Base-by-base conservation (phyloP, 2,888 invertebrate genomes). In the Drosophila kuntzei region DNA sequence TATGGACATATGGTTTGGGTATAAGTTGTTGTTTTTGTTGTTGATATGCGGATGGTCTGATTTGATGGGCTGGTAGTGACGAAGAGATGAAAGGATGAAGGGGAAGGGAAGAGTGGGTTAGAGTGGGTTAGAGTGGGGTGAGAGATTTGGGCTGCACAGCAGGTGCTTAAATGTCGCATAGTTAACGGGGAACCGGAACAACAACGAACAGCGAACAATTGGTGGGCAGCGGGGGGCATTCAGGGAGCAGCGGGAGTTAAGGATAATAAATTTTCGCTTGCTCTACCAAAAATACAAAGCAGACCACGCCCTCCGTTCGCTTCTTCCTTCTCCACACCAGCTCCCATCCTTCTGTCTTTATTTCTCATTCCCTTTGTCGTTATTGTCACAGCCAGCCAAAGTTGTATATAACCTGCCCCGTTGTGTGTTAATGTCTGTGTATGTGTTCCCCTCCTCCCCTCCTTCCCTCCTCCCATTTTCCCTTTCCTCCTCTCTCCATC, bases 131-230 rank as follows among this genome's bases (percentile, higher is more conserved):
- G 2, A 12, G 12, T 3, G 6, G 5, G 43, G 2, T 2, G 74
- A 76, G 79, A 77, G 79, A 67, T 77, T 68, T 71, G 66, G 60
- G 61, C 75, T 50, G 70, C 82, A 71, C 82, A 83, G 82, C 82
- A 83, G 82, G 82, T 83, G 82, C 85, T 87, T 83, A 83, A 82
- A 87, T 85, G 85, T 76, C 73, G 86, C 82, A 85, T 87, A 87
- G 87, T 87, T 84, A 80, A 87, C 76, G 87, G 78, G 55, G 14
- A 60, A 79, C 65, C 71, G 77, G 69, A 75, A 78, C 74, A 78
- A 64, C 78, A 78, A 57, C 64, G 62, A 55, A 44, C 54, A 60
- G 58, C 44, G 64, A 55, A 76, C 79, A 73, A 76, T 74, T 78
- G 79, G 79, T 70, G 64, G 71, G 39, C 46, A 44, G 55, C 37